Base-by-base conservation (phyloP, 2,797 vertebrate species). In the Microcaecilia unicolor region DNA sequence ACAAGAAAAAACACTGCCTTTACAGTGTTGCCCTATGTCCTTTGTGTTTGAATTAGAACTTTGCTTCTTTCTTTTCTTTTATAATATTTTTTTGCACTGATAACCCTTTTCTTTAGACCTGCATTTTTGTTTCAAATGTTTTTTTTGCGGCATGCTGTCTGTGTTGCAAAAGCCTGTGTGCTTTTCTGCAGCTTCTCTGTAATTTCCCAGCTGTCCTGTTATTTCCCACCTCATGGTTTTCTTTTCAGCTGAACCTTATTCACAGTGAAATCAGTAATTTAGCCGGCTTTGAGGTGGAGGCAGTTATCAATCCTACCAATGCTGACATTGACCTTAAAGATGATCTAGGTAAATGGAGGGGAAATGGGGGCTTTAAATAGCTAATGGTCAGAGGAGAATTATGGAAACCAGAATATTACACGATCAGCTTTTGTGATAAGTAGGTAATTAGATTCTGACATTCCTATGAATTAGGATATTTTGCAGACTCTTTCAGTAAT, bases 261-360 rank as follows among this genome's bases (percentile, higher is more conserved):
- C 94, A 97, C 91, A 97, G 93, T 81, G 92, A 97, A 87, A 92
- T 97, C 90, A 93, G 87, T 89, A 96, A 97, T 92, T 91, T 97
- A 92, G 94, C 94, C 83, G 91, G 91, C 87, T 97, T 97, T 87
- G 93, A 96, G 81, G 92, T 97, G 90, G 93, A 98, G 83, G 93
- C 93, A 84, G 91, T 97, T 83, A 93, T 97, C 90, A 95, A 95
- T 86, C 93, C 93, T 64, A 97, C 91, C 86, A 97, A 90, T 87
- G 92, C 90, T 84, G 93, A 97, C 83, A 92, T 98, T 89, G 92
- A 97, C 79, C 93, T 97, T 86, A 97, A 95, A 92, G 92, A 95
- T 85, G 93, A 97, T 78, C 87, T 98, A 93, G 92, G 92, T 96
- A 93, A 96, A 84, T 81, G 76, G 79, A 75, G 44, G 64, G 74